Evolutionary conservation across 2,888 invertebrate species (phyloP), one percentile per base, ranked within the genome.

Genomic region (Meliscaeva auricollis): DNA sequence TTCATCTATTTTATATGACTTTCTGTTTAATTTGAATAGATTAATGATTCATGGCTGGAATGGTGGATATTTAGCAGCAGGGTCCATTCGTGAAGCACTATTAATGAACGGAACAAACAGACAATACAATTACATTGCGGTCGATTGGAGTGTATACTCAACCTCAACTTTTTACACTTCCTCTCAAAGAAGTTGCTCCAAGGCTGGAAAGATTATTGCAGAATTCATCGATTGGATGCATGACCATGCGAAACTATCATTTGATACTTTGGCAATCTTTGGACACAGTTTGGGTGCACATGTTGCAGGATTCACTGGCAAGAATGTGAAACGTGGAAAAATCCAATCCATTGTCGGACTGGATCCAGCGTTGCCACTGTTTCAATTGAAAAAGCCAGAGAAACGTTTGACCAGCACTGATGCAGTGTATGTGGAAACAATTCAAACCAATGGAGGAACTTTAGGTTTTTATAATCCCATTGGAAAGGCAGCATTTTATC

Each of bases 201-300:
- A 64, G 4, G 88, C 88, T 13, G 90, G 90, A 2, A 56, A 84
- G 48, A 78, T 87, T 35, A 60, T 89, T 0, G 90, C 89, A 5
- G 70, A 72, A 13, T 85, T 90, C 32, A 82, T 90, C 44, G 88
- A 90, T 68, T 88, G 88, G 62, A 88, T 94, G 92, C 88, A 93
- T 92, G 3, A 93, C 92, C 0, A 87, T 91, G 88, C 93, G 92
- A 30, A 93, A 92, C 3, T 92, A 91, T 6, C 90, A 91, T 68
- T 93, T 92, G 7, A 93, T 91, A 1, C 89, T 92, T 79, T 94
- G 92, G 89, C 92, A 92, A 52, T 90, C 3, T 93, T 94, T 58
- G 94, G 94, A 0, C 93, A 94, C 81, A 94, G 94, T 87, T 91
- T 94, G 73, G 94, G 94, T 4, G 94, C 94, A 11, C 94, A 94